A percentile compares a stretch with the other conserved stretches of the same genome.
phyloP scores from a whole-genome alignment of 2,797 vertebrate species.

The Spondyliosoma cantharus region DNA sequence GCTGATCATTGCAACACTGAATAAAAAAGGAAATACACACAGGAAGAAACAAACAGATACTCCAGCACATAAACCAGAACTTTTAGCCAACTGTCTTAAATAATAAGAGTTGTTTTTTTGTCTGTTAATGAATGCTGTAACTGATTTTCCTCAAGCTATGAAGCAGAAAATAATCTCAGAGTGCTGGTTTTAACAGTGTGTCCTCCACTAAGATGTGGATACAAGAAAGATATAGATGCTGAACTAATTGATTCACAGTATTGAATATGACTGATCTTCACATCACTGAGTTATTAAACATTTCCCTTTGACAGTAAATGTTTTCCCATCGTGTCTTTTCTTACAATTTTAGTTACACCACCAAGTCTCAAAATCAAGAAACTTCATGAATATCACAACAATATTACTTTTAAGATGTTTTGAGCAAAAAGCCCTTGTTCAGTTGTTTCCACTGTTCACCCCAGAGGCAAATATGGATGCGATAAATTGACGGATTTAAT shows the following conservation, averaged over 20 bases:
- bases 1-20: not conserved
- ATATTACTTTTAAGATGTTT: not conserved
- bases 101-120: conserved; percentile 13
- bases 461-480: not conserved
- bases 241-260: not conserved
- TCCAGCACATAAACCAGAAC: not conserved
- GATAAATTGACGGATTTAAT: not conserved
- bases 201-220: not conserved
- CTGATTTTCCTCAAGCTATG: conserved; percentile 19
- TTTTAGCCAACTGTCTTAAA: not conserved
- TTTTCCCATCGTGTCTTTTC: not conserved
- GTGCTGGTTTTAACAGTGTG: not conserved
- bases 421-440: not conserved
- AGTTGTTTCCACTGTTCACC: not conserved
- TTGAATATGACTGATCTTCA: not conserved
- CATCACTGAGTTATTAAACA: not conserved
- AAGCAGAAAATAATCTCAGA: conserved; percentile 17
- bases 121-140: conserved; percentile 25
- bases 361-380: not conserved
- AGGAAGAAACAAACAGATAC: not conserved
- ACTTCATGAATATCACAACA: not conserved
- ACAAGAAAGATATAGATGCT: not conserved
- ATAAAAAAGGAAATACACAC: not conserved
- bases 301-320: not conserved
- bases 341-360: not conserved